phyloP scores from a whole-genome alignment of 2,797 vertebrate species.

The Anabacerthia variegaticeps region DNA sequence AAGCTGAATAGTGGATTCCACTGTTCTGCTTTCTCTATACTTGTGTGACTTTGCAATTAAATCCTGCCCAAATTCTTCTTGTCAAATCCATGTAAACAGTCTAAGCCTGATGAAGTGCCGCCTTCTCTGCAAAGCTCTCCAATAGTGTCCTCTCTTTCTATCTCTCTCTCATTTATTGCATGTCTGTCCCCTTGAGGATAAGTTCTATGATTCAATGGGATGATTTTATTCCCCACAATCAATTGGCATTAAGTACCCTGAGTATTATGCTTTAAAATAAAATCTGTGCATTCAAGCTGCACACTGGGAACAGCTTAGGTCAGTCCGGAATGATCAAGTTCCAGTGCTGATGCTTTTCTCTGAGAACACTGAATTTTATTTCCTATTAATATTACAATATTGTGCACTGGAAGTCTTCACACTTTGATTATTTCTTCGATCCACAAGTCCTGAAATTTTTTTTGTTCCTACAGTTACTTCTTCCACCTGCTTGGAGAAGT shows the following conservation, averaged over 20 bases:
- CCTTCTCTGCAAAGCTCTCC: background rate
- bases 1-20: background rate
- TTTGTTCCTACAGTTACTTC: background rate
- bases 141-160: background rate
- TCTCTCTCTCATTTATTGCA: background rate
- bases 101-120: background rate
- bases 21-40: background rate
- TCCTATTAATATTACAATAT: background rate
- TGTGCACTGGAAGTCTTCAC: background rate
- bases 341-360: background rate
- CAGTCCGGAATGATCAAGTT: background rate
- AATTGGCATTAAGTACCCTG: too few relatives aligned
- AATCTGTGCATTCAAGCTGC: background rate
- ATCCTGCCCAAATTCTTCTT: background rate
- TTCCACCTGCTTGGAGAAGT: background rate
- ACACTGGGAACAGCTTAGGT: background rate
- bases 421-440: background rate
- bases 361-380: background rate
- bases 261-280: background rate
- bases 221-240: background rate
- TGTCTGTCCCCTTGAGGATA: background rate
- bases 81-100: background rate
- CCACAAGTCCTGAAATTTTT: background rate
- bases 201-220: background rate
- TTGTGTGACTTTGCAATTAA: background rate